Base-by-base conservation (phyloP, 1,140 invertebrate genomes). In the Propsilocerus akamusi region DNA sequence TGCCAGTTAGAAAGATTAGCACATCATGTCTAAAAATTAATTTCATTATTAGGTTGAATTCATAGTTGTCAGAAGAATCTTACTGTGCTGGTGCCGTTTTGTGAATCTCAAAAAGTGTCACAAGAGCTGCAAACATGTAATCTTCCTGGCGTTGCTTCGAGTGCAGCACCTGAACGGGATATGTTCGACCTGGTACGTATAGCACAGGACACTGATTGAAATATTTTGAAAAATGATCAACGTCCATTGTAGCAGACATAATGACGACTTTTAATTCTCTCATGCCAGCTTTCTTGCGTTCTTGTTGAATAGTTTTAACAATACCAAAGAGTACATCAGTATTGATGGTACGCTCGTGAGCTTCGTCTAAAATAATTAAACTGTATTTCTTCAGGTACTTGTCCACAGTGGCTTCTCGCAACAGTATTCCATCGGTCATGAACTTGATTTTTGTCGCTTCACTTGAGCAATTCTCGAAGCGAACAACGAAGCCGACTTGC, bases 1-100 rank as follows among this genome's bases (percentile, higher is more conserved):
- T 92, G 4, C 96, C 96, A 52, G 95, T 98, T 46, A 98, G 70
- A 71, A 99, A 99, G n/a, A 97, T 86, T 26, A 99, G 70, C 60
- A 99, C 86, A 64, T 96, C 91, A 57, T 83, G 73, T 57, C 80
- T 86, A 59, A 53, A 70, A 74, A 57, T 24, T 48, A 47, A n/a
- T 30, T 46, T 5, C 32, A 28, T 37, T 52, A 28, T 23, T 49
- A 46, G 30, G 17, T 25, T 24, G 34, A 49, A 54, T 55, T 55
- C 52, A 49, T 51, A 28, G 51, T 52, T 52, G 47, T 30, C 46
- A 53, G 25, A 50, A 53, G 34, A 53, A 48, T 69, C 73, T 72
- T 76, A 90, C 85, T 86, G 82, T 20, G 79, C 64, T 8, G 87
- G 86, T 52, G 80, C 74, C 59, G 82, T 75, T 52, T 78, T 75